These are phyloP conservation scores for Cydia strobilella DNA, from an alignment of 1,140 invertebrate species.

Conservation along the genomic window DNA sequence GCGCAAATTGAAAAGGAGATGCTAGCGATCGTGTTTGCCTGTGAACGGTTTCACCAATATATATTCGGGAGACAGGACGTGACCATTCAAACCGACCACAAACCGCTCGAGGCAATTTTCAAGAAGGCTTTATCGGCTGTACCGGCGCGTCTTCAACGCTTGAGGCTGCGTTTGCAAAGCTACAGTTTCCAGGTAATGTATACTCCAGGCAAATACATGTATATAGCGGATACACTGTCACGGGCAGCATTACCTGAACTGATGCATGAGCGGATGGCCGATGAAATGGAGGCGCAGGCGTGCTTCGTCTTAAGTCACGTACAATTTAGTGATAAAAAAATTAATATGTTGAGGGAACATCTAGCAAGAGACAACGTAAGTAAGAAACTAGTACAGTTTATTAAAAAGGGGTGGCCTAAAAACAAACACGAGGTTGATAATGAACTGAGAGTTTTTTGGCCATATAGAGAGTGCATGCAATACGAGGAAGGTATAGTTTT, in stretches of 20 bases:
- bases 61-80: conserved; percentile 37
- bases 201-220: conserved; percentile 34
- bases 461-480: neutral
- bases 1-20: conserved; percentile 65
- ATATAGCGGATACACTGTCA: conserved; percentile 31
- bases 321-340: conserved; percentile 20
- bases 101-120: conserved; percentile 38
- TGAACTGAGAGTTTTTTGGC: no score
- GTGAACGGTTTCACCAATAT: conserved; percentile 44
- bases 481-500: conserved; percentile 29
- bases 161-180: conserved; percentile 6
- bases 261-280: conserved; percentile 26
- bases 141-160: conserved; percentile 27
- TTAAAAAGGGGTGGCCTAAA: conserved; percentile 23
- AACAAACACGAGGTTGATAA: no score
- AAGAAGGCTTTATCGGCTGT: conserved; percentile 35
- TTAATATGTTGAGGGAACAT: neutral
- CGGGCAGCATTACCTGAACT: conserved; percentile 28
- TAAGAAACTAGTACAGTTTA: conserved; percentile 17
- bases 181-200: conserved; percentile 40
- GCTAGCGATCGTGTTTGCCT: conserved; percentile 50
- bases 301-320: conserved; percentile 32
- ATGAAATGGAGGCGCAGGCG: conserved; percentile 23
- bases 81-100: conserved; percentile 63
- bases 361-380: conserved; percentile 7